phyloP scores from a whole-genome alignment of 2,888 invertebrate genomes.

The Trachelus iudaicus region DNA sequence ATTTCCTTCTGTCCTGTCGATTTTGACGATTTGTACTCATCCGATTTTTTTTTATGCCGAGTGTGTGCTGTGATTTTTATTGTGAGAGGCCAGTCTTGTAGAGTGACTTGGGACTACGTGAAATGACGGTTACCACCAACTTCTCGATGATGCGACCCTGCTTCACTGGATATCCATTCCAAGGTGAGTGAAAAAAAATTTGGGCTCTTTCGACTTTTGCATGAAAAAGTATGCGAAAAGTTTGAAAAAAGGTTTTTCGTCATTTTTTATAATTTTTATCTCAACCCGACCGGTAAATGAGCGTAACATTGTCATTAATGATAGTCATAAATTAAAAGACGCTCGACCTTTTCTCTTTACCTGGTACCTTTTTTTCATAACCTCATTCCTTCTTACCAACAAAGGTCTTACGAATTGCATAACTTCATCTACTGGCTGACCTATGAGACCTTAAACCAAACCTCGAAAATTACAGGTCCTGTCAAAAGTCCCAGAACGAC shows the following conservation, averaged over 20 bases:
- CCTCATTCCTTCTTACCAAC: not conserved
- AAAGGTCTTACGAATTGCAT: not conserved
- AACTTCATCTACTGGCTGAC: not conserved
- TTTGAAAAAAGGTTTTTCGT: not conserved
- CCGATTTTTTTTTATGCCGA: not conserved
- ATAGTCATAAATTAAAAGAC: conserved; percentile 46
- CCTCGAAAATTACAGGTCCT: not conserved
- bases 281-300: conserved; percentile 43
- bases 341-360: conserved; percentile 17
- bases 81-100: not conserved
- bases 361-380: not conserved
- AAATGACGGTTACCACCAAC: conserved; percentile 67
- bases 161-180: conserved; percentile 68
- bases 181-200: conserved; percentile 58
- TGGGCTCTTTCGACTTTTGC: not conserved
- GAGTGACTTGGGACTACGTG: conserved; percentile 36
- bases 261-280: conserved; percentile 30
- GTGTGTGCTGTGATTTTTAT: conserved; percentile 7
- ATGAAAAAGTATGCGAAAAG: not conserved
- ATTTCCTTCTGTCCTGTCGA: no score
- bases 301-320: conserved; percentile 54
- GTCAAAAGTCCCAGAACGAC: not conserved
- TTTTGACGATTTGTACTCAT: not conserved
- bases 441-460: not conserved
- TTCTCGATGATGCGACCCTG: conserved; percentile 68